These are phyloP conservation scores for Anoplophora glabripennis DNA, from an alignment of 1,140 invertebrate species.

Conservation along the genomic window DNA sequence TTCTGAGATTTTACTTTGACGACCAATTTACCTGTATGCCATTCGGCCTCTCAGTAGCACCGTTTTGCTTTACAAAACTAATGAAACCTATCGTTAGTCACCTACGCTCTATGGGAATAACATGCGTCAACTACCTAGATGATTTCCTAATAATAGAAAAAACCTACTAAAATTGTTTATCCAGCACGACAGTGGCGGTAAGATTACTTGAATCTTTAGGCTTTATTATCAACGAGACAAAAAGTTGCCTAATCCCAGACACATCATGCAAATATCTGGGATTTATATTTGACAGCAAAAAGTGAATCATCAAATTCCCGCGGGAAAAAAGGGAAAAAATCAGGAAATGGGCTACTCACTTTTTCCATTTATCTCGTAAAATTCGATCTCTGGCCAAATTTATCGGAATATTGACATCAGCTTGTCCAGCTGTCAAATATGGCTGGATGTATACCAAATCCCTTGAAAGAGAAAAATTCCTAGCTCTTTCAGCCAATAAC, in stretches of 20 bases:
- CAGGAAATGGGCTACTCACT: too few relatives aligned
- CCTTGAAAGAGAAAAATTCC: too few relatives aligned
- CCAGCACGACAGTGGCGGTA: neutral
- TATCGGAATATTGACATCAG: too few relatives aligned
- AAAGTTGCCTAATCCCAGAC: neutral
- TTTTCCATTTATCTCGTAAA: neutral
- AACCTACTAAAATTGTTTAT: neutral
- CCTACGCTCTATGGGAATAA: too few relatives aligned
- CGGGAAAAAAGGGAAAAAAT: too few relatives aligned
- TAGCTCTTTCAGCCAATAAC: too few relatives aligned
- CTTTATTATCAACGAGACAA: constrained; percentile 8
- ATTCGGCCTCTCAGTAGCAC: constrained; percentile 16
- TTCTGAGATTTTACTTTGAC: constrained; percentile 22
- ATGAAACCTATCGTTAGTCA: too few relatives aligned
- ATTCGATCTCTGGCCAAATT: too few relatives aligned
- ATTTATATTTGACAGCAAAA: constrained; percentile 8
- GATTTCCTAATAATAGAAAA: constrained; percentile 9
- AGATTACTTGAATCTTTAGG: constrained; percentile 11
- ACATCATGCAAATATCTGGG: constrained; percentile 4
- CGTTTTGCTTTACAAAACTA: too few relatives aligned
- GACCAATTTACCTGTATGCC: constrained; percentile 18
- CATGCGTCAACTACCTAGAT: neutral
- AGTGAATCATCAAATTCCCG: too few relatives aligned
- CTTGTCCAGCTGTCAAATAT: too few relatives aligned
- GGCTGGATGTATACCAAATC: too few relatives aligned